Evolutionary conservation across 1,140 invertebrate genomes (phyloP).

Genomic region (Diorhabda sublineata): DNA sequence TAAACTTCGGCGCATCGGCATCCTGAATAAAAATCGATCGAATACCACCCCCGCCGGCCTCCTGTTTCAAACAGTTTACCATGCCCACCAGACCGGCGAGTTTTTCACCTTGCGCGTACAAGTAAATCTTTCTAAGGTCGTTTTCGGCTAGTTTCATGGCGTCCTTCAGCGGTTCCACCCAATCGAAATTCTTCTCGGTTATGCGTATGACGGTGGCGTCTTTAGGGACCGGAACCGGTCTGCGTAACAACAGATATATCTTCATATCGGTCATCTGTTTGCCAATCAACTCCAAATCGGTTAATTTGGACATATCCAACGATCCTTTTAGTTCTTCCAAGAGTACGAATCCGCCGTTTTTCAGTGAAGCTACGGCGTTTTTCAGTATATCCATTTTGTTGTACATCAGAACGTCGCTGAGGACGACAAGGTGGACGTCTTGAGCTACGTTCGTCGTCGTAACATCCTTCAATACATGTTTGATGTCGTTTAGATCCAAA

Average conservation of each 20-base stretch:
- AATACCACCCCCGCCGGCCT: constrained; percentile 68
- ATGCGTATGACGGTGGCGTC: constrained; percentile 56
- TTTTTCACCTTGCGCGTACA: constrained; percentile 66
- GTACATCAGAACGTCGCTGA: constrained; percentile 57
- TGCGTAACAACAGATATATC: constrained; percentile 59
- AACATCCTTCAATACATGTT: constrained; percentile 55
- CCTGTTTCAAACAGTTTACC: constrained; percentile 81
- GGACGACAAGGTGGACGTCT: constrained; percentile 62
- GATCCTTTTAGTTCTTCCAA: constrained; percentile 64
- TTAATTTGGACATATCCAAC: constrained; percentile 50
- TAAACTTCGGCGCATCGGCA: constrained; percentile 59
- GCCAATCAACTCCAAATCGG: constrained; percentile 52
- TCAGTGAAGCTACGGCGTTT: constrained; percentile 61
- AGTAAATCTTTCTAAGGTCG: constrained; percentile 60
- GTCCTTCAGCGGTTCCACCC: constrained; percentile 78
- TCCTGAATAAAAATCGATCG: constrained; percentile 70
- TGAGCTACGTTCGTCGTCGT: constrained; percentile 54
- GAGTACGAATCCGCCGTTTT: constrained; percentile 70
- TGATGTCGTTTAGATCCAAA: constrained; percentile 55
- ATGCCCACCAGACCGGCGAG: constrained; percentile 79
- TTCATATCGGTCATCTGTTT: constrained; percentile 57
- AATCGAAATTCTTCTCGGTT: constrained; percentile 66
- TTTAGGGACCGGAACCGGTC: constrained; percentile 42
- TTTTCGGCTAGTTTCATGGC: constrained; percentile 58
- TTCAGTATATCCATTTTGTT: constrained; percentile 51